Percentiles rank a stretch among this genome's conserved stretches.
phyloP scores from a whole-genome alignment of 2,888 invertebrate species.

The Pachliopta kotzebuea region DNA sequence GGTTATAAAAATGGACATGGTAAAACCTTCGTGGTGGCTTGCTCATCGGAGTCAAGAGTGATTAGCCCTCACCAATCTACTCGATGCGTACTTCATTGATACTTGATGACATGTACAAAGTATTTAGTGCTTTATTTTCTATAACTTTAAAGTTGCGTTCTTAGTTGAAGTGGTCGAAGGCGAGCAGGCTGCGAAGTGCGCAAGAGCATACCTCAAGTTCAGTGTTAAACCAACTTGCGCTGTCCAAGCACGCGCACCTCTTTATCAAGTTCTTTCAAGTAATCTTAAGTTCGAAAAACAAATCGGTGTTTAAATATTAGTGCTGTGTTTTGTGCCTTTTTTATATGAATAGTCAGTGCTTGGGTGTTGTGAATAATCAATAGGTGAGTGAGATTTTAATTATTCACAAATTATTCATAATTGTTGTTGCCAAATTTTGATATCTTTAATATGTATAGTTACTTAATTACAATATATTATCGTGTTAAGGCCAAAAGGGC shows the following conservation, averaged over 20 bases:
- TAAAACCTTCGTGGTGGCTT: not conserved
- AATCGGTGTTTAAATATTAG: constrained; percentile 38
- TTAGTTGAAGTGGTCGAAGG: constrained; percentile 43
- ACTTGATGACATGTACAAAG: constrained; percentile 3
- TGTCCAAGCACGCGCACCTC: constrained; percentile 43
- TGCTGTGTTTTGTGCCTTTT: constrained; percentile 43
- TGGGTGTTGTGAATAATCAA: constrained; percentile 20
- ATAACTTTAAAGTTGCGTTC: constrained; percentile 22
- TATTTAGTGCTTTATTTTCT: not conserved
- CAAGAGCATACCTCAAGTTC: constrained; percentile 61
- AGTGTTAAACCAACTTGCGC: constrained; percentile 60
- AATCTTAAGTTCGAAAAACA: constrained; percentile 36
- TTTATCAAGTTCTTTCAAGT: constrained; percentile 19
- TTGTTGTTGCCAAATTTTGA: not conserved
- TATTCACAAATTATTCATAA: not conserved
- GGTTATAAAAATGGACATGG: not conserved
- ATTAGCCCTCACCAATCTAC: constrained; percentile 17
- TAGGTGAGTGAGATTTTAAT: constrained; percentile 12
- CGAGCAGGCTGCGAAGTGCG: constrained; percentile 49
- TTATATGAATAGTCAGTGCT: constrained; percentile 28
- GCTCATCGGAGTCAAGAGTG: constrained; percentile 13
- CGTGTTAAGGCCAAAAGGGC: constrained; percentile 11
- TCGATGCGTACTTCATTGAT: too few species aligned
- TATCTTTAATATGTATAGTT: constrained; percentile 7
- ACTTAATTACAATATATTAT: constrained; percentile 6